Conservation (phyloP, 2,888 invertebrate species). For the Xylota segnis region DNA sequence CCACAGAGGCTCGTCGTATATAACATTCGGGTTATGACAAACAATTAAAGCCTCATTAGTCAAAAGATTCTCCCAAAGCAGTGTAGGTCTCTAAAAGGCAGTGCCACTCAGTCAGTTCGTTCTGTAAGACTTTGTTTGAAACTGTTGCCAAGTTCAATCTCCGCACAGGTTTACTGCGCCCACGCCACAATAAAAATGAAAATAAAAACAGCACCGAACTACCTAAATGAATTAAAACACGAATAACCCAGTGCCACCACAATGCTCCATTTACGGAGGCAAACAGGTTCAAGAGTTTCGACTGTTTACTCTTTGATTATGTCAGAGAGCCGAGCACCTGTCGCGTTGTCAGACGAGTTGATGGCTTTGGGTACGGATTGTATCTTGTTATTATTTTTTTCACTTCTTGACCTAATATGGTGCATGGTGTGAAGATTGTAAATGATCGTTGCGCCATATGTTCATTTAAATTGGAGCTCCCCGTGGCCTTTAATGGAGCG, state of each 20-base stretch:
- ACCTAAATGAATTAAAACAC: not conserved
- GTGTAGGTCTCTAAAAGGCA: no score
- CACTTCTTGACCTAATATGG: not conserved
- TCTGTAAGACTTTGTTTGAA: not conserved
- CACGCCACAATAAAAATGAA: not conserved
- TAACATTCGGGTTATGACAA: no score
- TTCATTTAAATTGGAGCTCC: constrained; percentile 28
- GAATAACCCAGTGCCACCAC: not conserved
- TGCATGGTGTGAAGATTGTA: constrained; percentile 15
- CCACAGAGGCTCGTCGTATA: no score
- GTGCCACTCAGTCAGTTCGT: no score
- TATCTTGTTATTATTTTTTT: not conserved
- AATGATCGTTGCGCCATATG: constrained; percentile 11
- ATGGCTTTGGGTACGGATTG: no score
- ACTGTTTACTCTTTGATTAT: constrained; percentile 21
- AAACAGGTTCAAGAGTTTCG: constrained; percentile 24
- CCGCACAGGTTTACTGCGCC: not conserved
- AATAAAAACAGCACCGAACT: not conserved
- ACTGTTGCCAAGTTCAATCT: no score
- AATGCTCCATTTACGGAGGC: constrained; percentile 25
- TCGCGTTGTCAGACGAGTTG: not conserved
- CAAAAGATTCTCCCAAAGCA: no score
- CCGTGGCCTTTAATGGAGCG: constrained; percentile 11
- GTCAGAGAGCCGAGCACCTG: constrained; percentile 34
- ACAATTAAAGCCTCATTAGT: no score